Evolutionary conservation across 2,888 invertebrate genomes (phyloP).

Genomic region (Aproaerema taeniolella): DNA sequence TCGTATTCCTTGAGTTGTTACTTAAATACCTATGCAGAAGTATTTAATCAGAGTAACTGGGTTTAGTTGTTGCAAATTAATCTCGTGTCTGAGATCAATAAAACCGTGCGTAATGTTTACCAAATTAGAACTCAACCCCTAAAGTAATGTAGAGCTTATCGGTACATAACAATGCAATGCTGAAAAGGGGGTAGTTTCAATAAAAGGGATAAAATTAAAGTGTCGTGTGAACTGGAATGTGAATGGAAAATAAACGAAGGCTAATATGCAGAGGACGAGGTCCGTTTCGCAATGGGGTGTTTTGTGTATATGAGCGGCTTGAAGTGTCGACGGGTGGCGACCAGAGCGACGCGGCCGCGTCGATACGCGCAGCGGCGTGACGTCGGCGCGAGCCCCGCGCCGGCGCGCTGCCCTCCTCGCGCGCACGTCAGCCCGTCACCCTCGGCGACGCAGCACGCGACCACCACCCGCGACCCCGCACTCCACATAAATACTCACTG

Average conservation of each 20-base stretch:
- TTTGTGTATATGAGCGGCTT: constrained; percentile 53
- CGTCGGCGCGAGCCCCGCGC: constrained; percentile 48
- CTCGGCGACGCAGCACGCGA: constrained; percentile 40
- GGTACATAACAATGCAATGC: too few species aligned
- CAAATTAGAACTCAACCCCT: too few species aligned
- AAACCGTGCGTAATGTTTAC: too few species aligned
- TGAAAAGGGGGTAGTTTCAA: too few species aligned
- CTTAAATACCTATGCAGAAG: too few species aligned
- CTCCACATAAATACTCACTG: constrained; percentile 32
- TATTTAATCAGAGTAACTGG: too few species aligned
- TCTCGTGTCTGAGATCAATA: too few species aligned
- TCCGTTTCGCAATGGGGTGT: constrained; percentile 55
- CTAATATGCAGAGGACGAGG: constrained; percentile 26
- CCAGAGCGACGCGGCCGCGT: constrained; percentile 36
- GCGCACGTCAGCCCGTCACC: constrained; percentile 43
- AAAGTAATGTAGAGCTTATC: too few species aligned
- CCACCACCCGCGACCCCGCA: constrained; percentile 29
- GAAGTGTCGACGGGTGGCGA: constrained; percentile 36
- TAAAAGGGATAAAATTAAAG: constrained; percentile 39
- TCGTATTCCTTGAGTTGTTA: too few species aligned
- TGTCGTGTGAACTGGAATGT: constrained; percentile 43
- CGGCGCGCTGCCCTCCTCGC: constrained; percentile 37
- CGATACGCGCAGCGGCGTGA: constrained; percentile 59
- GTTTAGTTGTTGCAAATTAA: too few species aligned
- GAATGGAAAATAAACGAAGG: constrained; percentile 45